phyloP scores from a whole-genome alignment of 2,113 vertebrate species.

The Penelope pileata region DNA sequence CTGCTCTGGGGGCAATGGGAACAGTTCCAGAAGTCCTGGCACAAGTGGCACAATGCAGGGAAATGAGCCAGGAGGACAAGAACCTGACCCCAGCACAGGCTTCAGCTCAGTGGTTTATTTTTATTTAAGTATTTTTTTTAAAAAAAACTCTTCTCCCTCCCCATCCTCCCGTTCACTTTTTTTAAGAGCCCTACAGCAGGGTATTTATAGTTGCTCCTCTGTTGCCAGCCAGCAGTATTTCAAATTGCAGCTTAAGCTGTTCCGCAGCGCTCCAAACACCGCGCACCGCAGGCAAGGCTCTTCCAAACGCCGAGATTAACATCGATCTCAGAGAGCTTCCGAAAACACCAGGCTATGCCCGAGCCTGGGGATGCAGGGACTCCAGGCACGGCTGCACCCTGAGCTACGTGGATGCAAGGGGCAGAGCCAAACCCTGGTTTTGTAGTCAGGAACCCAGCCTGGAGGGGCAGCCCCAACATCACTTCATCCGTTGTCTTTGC shows the following conservation, averaged over 20 bases:
- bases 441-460: neutral
- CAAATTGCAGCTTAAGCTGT: conserved; percentile 53
- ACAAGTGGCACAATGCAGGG: neutral
- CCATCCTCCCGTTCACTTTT: neutral
- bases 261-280: conserved; percentile 28
- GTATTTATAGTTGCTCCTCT: conserved; percentile 19
- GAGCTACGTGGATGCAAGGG: rapidly evolving
- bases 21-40: neutral
- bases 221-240: conserved; percentile 35
- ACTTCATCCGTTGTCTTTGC: rapidly evolving
- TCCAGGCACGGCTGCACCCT: rapidly evolving
- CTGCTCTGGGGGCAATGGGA: neutral
- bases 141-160: neutral
- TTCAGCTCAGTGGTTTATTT: neutral
- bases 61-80: neutral
- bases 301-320: conserved; percentile 44
- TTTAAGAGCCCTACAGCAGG: no score
- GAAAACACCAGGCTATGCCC: conserved; percentile 26
- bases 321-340: conserved; percentile 29
- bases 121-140: no score
- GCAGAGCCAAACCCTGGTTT: neutral
- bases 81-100: neutral
- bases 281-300: neutral
- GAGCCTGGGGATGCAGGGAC: neutral
- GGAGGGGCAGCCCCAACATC: neutral